Percentiles rank a stretch among this genome's conserved stretches.
These are phyloP conservation scores for Saguinus midas DNA, from an alignment of 2,113 vertebrate genomes.

Conservation along the genomic window DNA sequence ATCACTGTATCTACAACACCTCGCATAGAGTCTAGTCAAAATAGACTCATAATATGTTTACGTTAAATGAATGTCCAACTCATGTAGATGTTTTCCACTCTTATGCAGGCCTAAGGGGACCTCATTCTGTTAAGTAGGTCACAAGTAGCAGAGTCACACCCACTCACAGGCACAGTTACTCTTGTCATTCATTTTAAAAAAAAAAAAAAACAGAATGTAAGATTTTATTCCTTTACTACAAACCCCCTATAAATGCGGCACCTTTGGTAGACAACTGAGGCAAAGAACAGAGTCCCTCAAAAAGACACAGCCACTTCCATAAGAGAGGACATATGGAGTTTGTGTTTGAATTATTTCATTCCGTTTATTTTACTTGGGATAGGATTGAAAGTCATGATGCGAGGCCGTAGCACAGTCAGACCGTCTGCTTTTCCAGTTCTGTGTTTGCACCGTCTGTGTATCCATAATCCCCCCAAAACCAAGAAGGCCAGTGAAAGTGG, in stretches of 20 bases:
- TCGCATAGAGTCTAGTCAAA: not conserved
- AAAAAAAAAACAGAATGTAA: too few species aligned
- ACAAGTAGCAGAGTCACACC: not conserved
- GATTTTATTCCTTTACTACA: not conserved
- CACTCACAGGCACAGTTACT: not conserved
- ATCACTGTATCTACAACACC: not conserved
- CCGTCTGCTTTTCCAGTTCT: constrained; percentile 73
- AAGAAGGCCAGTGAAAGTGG: constrained; percentile 73
- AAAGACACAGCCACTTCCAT: not conserved
- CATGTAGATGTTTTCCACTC: not conserved
- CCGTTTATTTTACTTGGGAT: not conserved
- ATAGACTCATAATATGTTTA: not conserved
- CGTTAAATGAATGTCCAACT: not conserved
- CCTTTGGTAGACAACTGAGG: not conserved
- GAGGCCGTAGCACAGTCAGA: constrained; percentile 42
- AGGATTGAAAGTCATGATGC: not conserved
- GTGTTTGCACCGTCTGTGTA: constrained; percentile 75
- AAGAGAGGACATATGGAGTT: not conserved
- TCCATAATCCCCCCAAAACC: constrained; percentile 78
- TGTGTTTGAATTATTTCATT: not conserved
- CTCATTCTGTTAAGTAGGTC: not conserved
- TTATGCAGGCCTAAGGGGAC: not conserved
- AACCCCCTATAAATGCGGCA: not conserved
- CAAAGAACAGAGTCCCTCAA: not conserved
- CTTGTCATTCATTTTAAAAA: not conserved